Percentiles rank a stretch among this genome's conserved stretches.
Evolutionary conservation across 2,888 invertebrate genomes (phyloP).

Genomic region (Psylliodes chrysocephalus): DNA sequence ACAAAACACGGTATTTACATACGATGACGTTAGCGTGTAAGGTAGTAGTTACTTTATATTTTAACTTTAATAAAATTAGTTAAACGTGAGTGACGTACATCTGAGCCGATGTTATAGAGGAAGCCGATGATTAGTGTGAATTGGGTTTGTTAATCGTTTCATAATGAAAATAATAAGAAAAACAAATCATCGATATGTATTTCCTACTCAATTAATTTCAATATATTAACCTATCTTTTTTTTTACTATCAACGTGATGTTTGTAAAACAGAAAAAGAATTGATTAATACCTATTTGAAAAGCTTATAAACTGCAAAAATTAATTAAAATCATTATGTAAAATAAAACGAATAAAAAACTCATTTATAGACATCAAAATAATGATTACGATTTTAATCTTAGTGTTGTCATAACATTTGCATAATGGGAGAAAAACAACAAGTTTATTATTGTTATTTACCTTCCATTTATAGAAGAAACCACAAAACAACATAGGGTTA

Average conservation of each 20-base stretch:
- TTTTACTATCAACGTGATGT: too few species aligned
- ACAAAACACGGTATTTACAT: too few species aligned
- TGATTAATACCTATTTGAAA: too few species aligned
- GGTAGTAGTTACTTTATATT: constrained; percentile 2
- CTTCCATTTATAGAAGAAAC: neutral
- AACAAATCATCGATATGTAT: neutral
- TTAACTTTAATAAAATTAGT: neutral
- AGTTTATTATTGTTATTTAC: too few species aligned
- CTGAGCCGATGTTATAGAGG: neutral
- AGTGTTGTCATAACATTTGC: too few species aligned
- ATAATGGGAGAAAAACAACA: too few species aligned
- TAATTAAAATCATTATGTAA: too few species aligned
- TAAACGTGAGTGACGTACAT: neutral
- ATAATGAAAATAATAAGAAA: neutral
- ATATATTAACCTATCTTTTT: neutral
- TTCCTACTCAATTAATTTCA: neutral
- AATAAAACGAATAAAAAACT: too few species aligned
- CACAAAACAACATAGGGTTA: neutral
- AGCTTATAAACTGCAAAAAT: too few species aligned
- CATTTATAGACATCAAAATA: too few species aligned
- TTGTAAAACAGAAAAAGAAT: too few species aligned
- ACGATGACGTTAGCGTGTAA: constrained; percentile 5
- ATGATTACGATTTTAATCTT: too few species aligned
- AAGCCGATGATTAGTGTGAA: neutral
- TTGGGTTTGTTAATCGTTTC: neutral